Conservation (phyloP, 2,113 vertebrate species). For the Pelecanoides urinatrix region DNA sequence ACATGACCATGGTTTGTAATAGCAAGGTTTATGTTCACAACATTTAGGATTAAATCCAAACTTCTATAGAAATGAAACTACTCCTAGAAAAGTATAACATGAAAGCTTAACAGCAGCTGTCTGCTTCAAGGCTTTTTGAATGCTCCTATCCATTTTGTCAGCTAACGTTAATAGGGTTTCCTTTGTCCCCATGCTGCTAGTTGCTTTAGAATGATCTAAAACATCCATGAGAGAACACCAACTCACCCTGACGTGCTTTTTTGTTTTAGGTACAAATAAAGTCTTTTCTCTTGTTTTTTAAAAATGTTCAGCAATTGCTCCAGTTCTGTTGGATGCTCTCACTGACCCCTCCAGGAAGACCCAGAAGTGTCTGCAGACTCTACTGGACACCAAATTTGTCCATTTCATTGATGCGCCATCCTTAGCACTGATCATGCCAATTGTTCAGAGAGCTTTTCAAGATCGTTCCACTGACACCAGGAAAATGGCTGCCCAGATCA, state of each 20-base stretch:
- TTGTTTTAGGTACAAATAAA: background rate
- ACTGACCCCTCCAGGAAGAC: slow-evolving; percentile 94
- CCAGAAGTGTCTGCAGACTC: slow-evolving; percentile 93
- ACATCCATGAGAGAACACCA: background rate
- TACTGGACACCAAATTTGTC: slow-evolving; percentile 97
- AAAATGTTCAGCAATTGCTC: slow-evolving; percentile 85
- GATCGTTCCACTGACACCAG: slow-evolving; percentile 97
- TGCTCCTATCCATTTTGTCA: background rate
- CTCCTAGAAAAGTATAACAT: background rate
- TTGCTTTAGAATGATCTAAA: background rate
- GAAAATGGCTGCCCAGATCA: slow-evolving; percentile 99
- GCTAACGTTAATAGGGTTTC: background rate
- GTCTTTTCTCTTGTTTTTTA: background rate
- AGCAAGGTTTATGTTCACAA: background rate
- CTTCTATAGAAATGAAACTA: background rate
- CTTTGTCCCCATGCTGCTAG: background rate
- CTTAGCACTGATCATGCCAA: slow-evolving; percentile 97
- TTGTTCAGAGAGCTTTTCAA: slow-evolving; percentile 97
- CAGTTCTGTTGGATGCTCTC: slow-evolving; percentile 92
- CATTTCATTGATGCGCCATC: slow-evolving; percentile 98
- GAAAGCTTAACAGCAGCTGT: background rate
- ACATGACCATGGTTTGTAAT: background rate
- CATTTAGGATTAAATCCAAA: background rate
- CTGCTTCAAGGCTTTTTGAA: background rate
- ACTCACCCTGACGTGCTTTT: rapidly evolving